Percentiles rank a stretch among this genome's conserved stretches.
These are phyloP conservation scores for Scomber scombrus DNA, from an alignment of 2,113 vertebrate genomes.

Conservation along the genomic window DNA sequence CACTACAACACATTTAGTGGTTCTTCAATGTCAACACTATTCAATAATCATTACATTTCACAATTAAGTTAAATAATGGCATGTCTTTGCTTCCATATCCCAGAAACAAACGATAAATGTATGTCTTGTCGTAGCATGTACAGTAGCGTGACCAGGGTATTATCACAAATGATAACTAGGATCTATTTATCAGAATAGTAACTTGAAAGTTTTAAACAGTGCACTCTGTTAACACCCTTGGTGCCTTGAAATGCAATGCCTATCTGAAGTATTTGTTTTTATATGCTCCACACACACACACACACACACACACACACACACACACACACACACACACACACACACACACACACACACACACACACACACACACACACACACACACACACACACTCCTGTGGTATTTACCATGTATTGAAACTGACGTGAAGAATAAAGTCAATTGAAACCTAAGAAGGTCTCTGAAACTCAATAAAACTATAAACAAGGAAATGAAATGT, in stretches of 20 bases:
- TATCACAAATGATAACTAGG: neutral
- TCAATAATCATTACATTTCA: neutral
- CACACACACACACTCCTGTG: neutral
- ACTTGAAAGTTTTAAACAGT: constrained; percentile 9
- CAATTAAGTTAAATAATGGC: neutral
- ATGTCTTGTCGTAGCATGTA: neutral
- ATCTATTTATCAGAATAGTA: neutral
- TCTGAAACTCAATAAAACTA: constrained; percentile 21
- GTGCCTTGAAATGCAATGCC: constrained; percentile 64
- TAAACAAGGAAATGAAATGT: constrained; percentile 7
- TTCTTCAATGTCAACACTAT: neutral
- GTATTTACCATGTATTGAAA: constrained; percentile 18
- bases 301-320: neutral
- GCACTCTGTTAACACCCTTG: constrained; percentile 20
- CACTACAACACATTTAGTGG: too few relatives aligned
- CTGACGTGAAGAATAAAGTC: constrained; percentile 15
- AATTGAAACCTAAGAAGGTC: neutral
- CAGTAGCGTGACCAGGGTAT: constrained; percentile 1
- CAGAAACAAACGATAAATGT: neutral
- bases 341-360: neutral
- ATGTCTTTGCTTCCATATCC: neutral
- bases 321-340: neutral
- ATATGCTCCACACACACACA: neutral
- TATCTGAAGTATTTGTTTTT: constrained; percentile 25
- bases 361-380: neutral